These are phyloP conservation scores for Tiliacea citrago DNA, from an alignment of 2,888 invertebrate genomes.

Conservation along the genomic window DNA sequence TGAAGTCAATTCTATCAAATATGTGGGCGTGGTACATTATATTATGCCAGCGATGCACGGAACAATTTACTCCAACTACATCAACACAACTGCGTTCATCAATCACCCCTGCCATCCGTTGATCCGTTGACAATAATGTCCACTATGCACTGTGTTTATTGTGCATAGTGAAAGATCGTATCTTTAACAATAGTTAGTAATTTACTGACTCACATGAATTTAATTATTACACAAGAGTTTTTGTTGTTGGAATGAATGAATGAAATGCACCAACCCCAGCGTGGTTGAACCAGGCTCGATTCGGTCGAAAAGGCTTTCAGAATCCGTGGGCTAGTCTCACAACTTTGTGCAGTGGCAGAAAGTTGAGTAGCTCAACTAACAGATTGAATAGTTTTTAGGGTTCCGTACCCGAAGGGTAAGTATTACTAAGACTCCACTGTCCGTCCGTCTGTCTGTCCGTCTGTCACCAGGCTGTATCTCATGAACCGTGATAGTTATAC, in stretches of 20 bases:
- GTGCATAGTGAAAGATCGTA: slow-evolving; percentile 23
- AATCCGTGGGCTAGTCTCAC: too few species aligned
- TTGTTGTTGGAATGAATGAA: neutral
- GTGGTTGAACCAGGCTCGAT: too few species aligned
- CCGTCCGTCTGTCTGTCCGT: too few species aligned
- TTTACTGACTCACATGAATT: slow-evolving; percentile 9
- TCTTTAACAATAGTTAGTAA: slow-evolving; percentile 22
- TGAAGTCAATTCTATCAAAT: neutral
- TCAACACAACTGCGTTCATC: slow-evolving; percentile 25
- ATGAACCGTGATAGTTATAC: too few species aligned
- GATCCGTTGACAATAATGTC: slow-evolving; percentile 23
- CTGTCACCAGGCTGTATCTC: too few species aligned
- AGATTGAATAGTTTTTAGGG: neutral
- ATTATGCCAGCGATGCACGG: neutral
- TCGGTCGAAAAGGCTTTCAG: neutral
- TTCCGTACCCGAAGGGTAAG: too few species aligned
- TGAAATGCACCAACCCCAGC: too few species aligned
- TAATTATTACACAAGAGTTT: neutral
- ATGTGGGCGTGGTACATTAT: neutral
- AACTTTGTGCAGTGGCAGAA: slow-evolving; percentile 12
- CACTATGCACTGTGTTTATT: neutral
- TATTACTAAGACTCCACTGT: too few species aligned
- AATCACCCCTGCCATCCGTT: slow-evolving; percentile 2
- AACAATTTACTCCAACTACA: slow-evolving; percentile 16
- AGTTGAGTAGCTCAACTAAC: neutral